Base-by-base conservation (phyloP, 2,888 invertebrate species). In the Pachycephus smyrnensis region DNA sequence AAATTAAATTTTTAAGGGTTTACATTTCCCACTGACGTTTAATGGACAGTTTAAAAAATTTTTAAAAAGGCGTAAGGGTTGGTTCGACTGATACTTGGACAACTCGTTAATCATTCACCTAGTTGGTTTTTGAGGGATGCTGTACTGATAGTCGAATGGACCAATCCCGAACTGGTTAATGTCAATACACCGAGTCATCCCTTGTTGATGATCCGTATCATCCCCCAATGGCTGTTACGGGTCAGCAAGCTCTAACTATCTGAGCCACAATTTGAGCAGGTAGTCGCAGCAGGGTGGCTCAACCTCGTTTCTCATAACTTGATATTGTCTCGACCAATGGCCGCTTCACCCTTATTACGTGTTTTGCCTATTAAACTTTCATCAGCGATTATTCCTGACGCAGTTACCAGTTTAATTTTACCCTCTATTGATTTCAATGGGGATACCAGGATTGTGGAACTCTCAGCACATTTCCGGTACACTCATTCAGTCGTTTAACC, bases 161-260 rank as follows among this genome's bases (percentile, higher is more conserved):
- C 55, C 23, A 55, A 55, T 55, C 15, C 15, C 6, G 23, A 23
- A 55, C 23, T 55, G 23, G 55, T 55, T 55, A 23, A 55, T 55
- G 55, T 55, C 55, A 23, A 55, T 55, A 4, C 55, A 9, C 23
- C 23, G 15, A 55, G 23, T 23, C 55, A 23, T 55, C 6, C 55
- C 23, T 55, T 55, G 15, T 55, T 55, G 55, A 71, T 71, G 71
- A 71, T 15, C 71, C 32, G 71, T 71, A 71, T 71, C 71, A 32
- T 55, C 23, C 55, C 55, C 23, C 23, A 9, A 23, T 55, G 71
- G 15, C 71, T 71, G 31, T 71, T 32, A 71, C 31, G 71, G 31
- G 71, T 71, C 71, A 71, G 31, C 32, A 32, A 71, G 31, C 32
- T 32, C 71, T 31, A 71, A 30, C 71, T 71, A 71, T 71, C 55